Evolutionary conservation across 2,888 invertebrate species (phyloP), one percentile per base, ranked within the genome.

Genomic region (Eilema sororculum): DNA sequence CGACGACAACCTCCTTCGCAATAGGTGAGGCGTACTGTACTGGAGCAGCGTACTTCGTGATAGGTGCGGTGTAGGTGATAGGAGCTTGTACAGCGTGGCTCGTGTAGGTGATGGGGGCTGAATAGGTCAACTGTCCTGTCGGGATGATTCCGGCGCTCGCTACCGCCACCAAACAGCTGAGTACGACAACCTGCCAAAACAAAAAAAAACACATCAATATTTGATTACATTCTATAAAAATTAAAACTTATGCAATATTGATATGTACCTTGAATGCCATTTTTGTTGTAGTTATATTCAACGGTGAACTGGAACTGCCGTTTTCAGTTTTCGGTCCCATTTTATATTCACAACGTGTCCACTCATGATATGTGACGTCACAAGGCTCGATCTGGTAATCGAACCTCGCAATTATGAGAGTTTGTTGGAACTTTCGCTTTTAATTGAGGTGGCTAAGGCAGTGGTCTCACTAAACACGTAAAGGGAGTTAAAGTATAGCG

Each of bases 391-490:
- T 83, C 85, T 83, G 86, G 85, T 90, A 86, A 87, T 87, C 83
- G 87, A 87, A 84, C 81, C 83, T 78, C 85, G 83, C 84, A 84
- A 84, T 83, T 80, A 78, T 80, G 84, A 86, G 83, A 87, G 33
- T 88, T 89, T 89, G 87, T 88, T 87, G 80, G 76, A 84, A 91
- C 93, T 93, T 93, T 93, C 91, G 87, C 89, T 93, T 92, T 91
- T 89, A 90, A 90, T 89, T 89, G 85, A 87, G 82, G 84, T 82
- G 77, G 80, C 79, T 85, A 30, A 56, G 16, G 64, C 30, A 22
- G n/a, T 24, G 30, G 64, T 56, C 52, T 52, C 22, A 56, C 22
- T 28, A 20, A 64, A n/a, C 12, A 52, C 13, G 16, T 13, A 30
- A 65, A 65, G 56, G 52, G 64, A 10, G n/a, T 13, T n/a, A 10